These are phyloP conservation scores for Andricus grossulariae DNA, from an alignment of 1,140 invertebrate species.

Conservation along the genomic window DNA sequence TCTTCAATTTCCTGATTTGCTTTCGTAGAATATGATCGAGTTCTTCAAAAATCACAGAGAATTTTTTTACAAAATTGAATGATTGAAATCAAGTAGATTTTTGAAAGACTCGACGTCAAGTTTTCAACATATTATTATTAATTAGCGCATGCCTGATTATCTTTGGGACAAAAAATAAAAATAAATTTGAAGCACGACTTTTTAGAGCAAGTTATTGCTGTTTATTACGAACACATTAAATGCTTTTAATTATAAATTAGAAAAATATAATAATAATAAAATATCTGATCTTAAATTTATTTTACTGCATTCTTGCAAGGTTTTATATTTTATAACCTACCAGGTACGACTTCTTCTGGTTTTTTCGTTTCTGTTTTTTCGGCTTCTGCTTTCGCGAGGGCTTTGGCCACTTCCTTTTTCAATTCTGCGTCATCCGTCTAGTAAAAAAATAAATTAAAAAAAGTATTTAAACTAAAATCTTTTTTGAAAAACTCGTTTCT, in stretches of 20 bases:
- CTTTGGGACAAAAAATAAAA: conserved; percentile 51
- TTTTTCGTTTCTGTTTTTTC: not conserved
- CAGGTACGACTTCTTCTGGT: not conserved
- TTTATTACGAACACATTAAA: conserved; percentile 55
- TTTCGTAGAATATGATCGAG: conserved; percentile 36
- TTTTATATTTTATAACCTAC: conserved; percentile 1
- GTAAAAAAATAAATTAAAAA: not conserved
- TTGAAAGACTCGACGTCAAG: conserved; percentile 8
- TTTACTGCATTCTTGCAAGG: too few species aligned
- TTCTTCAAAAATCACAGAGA: conserved; percentile 34
- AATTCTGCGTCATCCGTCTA: conserved; percentile 13
- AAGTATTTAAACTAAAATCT: too few species aligned
- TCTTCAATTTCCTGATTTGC: conserved; percentile 11
- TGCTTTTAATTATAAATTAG: conserved; percentile 16
- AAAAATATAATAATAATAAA: too few species aligned
- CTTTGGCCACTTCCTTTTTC: not conserved
- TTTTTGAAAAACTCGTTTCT: too few species aligned
- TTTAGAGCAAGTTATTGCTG: conserved; percentile 55
- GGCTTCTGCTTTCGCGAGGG: not conserved
- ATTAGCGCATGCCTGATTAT: conserved; percentile 53
- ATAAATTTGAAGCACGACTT: conserved; percentile 57
- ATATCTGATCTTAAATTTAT: not conserved
- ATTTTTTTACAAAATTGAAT: conserved; percentile 5
- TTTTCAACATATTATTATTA: conserved; percentile 38
- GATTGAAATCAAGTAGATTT: not conserved